Evolutionary conservation across 2,888 invertebrate species (phyloP).

Genomic region (Acronicta alni): DNA sequence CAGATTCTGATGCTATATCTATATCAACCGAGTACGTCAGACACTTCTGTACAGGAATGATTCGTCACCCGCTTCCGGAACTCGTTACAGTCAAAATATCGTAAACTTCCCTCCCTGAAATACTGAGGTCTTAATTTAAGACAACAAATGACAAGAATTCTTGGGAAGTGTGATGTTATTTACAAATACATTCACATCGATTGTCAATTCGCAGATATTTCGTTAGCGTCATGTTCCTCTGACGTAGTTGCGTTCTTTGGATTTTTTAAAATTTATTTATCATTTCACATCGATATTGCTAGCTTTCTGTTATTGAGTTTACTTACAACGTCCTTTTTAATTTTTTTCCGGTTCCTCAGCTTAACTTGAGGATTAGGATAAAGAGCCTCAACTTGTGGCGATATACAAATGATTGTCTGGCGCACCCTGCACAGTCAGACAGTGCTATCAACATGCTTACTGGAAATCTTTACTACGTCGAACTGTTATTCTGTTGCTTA

Average conservation of each 20-base stretch:
- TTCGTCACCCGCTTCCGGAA: slow-evolving; percentile 35
- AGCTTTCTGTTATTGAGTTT: neutral
- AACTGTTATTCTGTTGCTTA: no score
- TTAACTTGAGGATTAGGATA: no score
- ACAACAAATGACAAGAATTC: slow-evolving; percentile 31
- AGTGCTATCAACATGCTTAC: no score
- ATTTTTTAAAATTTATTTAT: slow-evolving; percentile 13
- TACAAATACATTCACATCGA: slow-evolving; percentile 43
- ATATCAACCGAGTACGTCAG: slow-evolving; percentile 14
- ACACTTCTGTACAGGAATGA: slow-evolving; percentile 7
- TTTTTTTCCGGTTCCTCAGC: neutral
- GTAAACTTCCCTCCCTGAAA: slow-evolving; percentile 31
- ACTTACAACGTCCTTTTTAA: no score
- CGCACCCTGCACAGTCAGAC: no score
- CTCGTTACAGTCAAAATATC: slow-evolving; percentile 25
- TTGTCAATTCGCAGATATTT: slow-evolving; percentile 53
- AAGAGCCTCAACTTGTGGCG: no score
- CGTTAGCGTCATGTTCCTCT: slow-evolving; percentile 35
- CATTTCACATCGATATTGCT: neutral
- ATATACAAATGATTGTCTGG: no score
- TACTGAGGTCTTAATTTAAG: slow-evolving; percentile 34
- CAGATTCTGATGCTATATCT: slow-evolving; percentile 16
- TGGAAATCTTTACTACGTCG: no score
- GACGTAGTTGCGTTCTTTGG: slow-evolving; percentile 22
- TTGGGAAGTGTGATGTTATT: slow-evolving; percentile 38